phyloP scores from a whole-genome alignment of 1,140 invertebrate species.

The Polyergus mexicanus region DNA sequence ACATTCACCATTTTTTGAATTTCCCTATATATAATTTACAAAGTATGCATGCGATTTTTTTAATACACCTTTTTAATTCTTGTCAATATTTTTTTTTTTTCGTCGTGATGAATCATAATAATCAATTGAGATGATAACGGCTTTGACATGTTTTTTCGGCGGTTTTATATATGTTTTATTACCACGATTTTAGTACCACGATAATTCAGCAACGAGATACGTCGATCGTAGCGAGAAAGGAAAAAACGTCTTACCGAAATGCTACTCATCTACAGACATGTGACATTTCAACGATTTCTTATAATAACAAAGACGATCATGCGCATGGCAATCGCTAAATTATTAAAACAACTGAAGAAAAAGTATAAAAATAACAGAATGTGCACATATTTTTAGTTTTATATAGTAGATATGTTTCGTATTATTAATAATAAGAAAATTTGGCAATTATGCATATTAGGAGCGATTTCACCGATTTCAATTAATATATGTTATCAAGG shows the following conservation, averaged over 20 bases:
- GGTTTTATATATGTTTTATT: slow-evolving; percentile 62
- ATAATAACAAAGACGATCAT: slow-evolving; percentile 22
- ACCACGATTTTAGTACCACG: slow-evolving; percentile 47
- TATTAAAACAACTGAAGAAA: too few relatives aligned
- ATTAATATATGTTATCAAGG: too few relatives aligned
- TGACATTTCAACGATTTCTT: slow-evolving; percentile 11
- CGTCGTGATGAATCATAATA: neutral
- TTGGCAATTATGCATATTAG: too few relatives aligned
- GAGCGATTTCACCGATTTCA: too few relatives aligned
- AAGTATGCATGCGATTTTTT: too few relatives aligned
- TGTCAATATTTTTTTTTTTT: neutral
- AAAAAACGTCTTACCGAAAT: neutral
- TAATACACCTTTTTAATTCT: too few relatives aligned
- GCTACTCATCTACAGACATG: neutral
- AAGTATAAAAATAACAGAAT: too few relatives aligned
- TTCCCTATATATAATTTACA: too few relatives aligned
- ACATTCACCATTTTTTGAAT: too few relatives aligned
- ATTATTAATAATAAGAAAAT: too few relatives aligned
- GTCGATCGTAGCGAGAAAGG: neutral
- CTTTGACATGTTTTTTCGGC: slow-evolving; percentile 44
- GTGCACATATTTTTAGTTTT: too few relatives aligned
- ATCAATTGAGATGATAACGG: slow-evolving; percentile 16
- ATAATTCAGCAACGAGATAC: neutral
- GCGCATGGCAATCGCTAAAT: neutral
- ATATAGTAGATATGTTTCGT: too few relatives aligned